Evolutionary conservation across 2,797 vertebrate genomes (phyloP).

Genomic region (Lagocephalus sceleratus): DNA sequence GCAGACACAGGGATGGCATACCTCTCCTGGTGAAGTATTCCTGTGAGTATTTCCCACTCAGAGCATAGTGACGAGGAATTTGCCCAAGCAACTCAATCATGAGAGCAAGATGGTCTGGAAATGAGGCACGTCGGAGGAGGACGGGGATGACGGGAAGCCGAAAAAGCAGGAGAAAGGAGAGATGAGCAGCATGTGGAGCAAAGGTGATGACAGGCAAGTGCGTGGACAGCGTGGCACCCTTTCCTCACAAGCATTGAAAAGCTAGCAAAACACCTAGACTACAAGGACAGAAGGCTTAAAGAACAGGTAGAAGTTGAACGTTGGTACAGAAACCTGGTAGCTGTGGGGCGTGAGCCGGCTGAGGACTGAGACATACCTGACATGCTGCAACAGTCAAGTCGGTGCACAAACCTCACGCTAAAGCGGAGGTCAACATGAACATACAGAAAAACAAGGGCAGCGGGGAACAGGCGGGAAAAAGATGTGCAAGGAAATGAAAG

Average conservation of each 20-base stretch:
- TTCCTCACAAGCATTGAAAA: constrained; percentile 6
- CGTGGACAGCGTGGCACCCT: constrained; percentile 5
- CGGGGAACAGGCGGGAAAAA: constrained; percentile 9
- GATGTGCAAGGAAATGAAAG: constrained; percentile 24
- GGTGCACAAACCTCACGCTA: constrained; percentile 22
- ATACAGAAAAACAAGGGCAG: background rate
- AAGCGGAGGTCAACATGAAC: constrained; percentile 16
- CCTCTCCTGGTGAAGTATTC: constrained; percentile 81
- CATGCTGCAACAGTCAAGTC: constrained; percentile 33
- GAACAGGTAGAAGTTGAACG: background rate
- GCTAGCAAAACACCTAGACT: constrained; percentile 13
- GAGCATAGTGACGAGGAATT: constrained; percentile 80
- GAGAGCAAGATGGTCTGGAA: constrained; percentile 81
- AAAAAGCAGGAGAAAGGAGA: constrained; percentile 21
- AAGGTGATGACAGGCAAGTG: constrained; percentile 51
- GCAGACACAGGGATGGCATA: constrained; percentile 59
- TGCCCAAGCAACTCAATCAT: constrained; percentile 83
- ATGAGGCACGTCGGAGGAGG: constrained; percentile 57
- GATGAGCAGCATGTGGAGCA: constrained; percentile 43
- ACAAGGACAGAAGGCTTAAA: constrained; percentile 2
- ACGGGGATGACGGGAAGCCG: constrained; percentile 16
- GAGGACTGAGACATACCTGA: constrained; percentile 22
- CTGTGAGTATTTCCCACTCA: constrained; percentile 83
- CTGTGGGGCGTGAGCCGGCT: background rate
- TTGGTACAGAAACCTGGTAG: background rate